These are phyloP conservation scores for Euglossa dilemma DNA, from an alignment of 1,140 invertebrate genomes.

Conservation along the genomic window DNA sequence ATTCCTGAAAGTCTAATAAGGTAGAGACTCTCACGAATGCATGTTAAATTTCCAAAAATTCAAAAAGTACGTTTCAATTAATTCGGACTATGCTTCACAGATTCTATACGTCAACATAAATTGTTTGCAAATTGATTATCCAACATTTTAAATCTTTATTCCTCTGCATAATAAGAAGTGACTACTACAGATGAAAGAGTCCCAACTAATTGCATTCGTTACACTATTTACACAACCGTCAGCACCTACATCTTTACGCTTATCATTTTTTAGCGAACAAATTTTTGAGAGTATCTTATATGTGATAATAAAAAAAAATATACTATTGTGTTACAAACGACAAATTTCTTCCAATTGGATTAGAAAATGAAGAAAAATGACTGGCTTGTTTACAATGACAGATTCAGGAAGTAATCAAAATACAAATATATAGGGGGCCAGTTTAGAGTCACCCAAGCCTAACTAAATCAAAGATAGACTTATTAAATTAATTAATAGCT, in stretches of 20 bases:
- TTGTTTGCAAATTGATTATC: slow-evolving; percentile 18
- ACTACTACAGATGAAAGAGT: slow-evolving; percentile 57
- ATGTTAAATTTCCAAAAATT: slow-evolving; percentile 28
- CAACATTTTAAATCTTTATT: slow-evolving; percentile 25
- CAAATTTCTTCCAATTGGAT: background rate
- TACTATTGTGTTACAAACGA: background rate
- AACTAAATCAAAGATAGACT: slow-evolving; percentile 82
- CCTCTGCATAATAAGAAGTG: slow-evolving; percentile 38
- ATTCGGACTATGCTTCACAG: background rate
- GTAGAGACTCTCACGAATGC: slow-evolving; percentile 50
- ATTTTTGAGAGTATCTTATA: background rate
- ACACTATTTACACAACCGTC: slow-evolving; percentile 6
- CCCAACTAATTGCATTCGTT: slow-evolving; percentile 52
- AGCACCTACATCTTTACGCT: background rate
- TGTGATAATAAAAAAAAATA: background rate
- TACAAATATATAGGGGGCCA: slow-evolving; percentile 68
- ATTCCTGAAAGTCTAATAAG: slow-evolving; percentile 58
- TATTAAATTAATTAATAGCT: slow-evolving; percentile 77
- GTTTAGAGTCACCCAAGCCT: slow-evolving; percentile 77
- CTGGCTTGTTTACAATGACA: background rate
- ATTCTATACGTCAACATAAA: background rate
- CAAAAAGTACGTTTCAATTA: background rate
- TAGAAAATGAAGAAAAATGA: background rate
- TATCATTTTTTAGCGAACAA: background rate
- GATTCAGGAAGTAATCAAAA: slow-evolving; percentile 66